Percentiles rank a stretch among this genome's conserved stretches.
phyloP scores from a whole-genome alignment of 2,113 vertebrate species.

The Anthoscopus minutus region DNA sequence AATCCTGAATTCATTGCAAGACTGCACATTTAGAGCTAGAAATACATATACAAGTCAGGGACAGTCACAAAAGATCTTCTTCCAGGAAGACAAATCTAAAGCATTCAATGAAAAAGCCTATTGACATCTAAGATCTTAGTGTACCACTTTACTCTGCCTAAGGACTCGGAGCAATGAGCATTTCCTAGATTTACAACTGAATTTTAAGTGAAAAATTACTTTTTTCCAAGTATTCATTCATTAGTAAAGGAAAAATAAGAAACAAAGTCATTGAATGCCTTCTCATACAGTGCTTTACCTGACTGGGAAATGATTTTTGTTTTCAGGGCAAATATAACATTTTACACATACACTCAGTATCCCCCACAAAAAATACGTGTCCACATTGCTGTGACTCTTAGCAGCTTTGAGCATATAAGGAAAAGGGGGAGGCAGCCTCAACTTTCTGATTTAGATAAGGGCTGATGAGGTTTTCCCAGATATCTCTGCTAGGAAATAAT shows the following conservation, averaged over 20 bases:
- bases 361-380: background rate
- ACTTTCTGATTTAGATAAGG: background rate
- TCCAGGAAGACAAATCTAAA: background rate
- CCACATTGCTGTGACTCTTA: background rate
- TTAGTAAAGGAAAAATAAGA: background rate
- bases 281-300: background rate
- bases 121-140: background rate
- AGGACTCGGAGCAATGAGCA: background rate
- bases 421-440: background rate
- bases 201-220: background rate
- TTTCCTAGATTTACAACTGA: background rate
- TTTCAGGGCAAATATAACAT: background rate
- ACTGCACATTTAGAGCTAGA: background rate
- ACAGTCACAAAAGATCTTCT: background rate
- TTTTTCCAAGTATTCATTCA: background rate
- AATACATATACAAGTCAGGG: background rate
- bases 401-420: background rate
- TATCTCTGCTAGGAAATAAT: background rate
- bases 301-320: background rate
- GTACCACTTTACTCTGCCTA: background rate
- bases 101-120: background rate
- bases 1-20: background rate
- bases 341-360: background rate
- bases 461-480: background rate
- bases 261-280: background rate